Base-by-base conservation (phyloP, 2,888 invertebrate genomes). In the Pristionchus exspectatus region DNA sequence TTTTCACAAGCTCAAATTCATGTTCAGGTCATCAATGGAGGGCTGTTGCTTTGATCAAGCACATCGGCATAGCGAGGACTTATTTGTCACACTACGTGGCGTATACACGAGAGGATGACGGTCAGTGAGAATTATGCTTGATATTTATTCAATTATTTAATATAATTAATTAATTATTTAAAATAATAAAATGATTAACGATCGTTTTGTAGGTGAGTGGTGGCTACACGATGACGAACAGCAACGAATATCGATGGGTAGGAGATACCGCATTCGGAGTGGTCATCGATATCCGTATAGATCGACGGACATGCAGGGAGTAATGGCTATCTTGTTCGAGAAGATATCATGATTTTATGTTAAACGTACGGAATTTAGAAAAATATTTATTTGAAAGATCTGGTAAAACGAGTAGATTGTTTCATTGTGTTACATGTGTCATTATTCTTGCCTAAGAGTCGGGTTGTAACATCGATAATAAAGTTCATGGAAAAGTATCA, bases 21-120 rank as follows among this genome's bases (percentile, higher is more conserved):
- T 18, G 4, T 81, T 14, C 81, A 81, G 81, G 81, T 50, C 24
- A 27, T 10, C n/a, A 81, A 14, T 81, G 81, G 81, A 50, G n/a
- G 27, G 81, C 81, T 10, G 81, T 81, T 21, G 33, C 81, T 16
- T 14, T 81, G 2, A 81, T 81, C 27, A 81, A 81, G 50, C 81
- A 81, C 27, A 27, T 81, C 24, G 77, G 77, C 16, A 9, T 30
- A 10, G 77, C 44, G 24, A 30, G 38, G 10, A 44, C n/a, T 18
- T 4, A 21, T 12, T 12, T 24, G 7, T 77, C 77, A 18, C 77
- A 77, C 77, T 77, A 77, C 77, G 77, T 77, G 4, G 21, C 77
- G 4, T 38, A 44, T 9, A 77, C 77, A 2, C 14, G 44, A 24
- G 44, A 77, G 44, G 77, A 77, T 44, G 77, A 77, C 10, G 77